Percentiles rank a stretch among this genome's conserved stretches.
Evolutionary conservation across 2,797 vertebrate genomes (phyloP).

Genomic region (Myripristis murdjan): DNA sequence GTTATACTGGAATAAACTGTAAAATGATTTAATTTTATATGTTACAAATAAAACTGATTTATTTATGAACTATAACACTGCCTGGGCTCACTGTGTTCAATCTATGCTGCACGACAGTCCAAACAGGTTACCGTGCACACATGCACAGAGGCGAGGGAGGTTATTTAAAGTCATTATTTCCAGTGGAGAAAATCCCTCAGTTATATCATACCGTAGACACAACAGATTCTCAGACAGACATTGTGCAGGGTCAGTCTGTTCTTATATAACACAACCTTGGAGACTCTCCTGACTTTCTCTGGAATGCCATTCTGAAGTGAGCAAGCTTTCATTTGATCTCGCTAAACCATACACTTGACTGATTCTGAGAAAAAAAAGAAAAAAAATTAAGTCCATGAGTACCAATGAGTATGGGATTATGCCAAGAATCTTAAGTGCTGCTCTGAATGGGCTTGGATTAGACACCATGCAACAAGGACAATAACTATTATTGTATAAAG

Average conservation of each 20-base stretch:
- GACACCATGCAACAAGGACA: conserved; percentile 80
- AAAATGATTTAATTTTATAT: conserved; percentile 99
- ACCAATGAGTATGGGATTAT: conserved; percentile 89
- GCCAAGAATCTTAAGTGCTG: conserved; percentile 94
- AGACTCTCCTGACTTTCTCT: conserved; percentile 68
- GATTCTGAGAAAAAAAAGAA: conserved; percentile 83
- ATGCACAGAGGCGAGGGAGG: conserved; percentile 14
- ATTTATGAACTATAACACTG: conserved; percentile 93
- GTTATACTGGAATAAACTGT: conserved; percentile 99
- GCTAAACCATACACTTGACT: conserved; percentile 90
- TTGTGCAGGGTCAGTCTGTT: conserved; percentile 56
- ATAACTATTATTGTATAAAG: conserved; percentile 80
- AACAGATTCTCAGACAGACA: conserved; percentile 67
- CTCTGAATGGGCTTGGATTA: conserved; percentile 83
- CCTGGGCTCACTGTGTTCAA: conserved; percentile 51
- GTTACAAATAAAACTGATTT: conserved; percentile 97
- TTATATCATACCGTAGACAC: conserved; percentile 67
- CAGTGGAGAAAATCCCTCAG: conserved; percentile 47
- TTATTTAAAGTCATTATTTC: conserved; percentile 32
- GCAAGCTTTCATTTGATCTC: conserved; percentile 89
- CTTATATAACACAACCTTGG: conserved; percentile 77
- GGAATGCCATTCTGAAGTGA: conserved; percentile 80
- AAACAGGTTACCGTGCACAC: conserved; percentile 19
- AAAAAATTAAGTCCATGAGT: conserved; percentile 90
- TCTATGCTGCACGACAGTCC: not conserved